These are phyloP conservation scores for Spinibarbus caldwelli DNA, from an alignment of 2,797 vertebrate genomes.

Conservation along the genomic window DNA sequence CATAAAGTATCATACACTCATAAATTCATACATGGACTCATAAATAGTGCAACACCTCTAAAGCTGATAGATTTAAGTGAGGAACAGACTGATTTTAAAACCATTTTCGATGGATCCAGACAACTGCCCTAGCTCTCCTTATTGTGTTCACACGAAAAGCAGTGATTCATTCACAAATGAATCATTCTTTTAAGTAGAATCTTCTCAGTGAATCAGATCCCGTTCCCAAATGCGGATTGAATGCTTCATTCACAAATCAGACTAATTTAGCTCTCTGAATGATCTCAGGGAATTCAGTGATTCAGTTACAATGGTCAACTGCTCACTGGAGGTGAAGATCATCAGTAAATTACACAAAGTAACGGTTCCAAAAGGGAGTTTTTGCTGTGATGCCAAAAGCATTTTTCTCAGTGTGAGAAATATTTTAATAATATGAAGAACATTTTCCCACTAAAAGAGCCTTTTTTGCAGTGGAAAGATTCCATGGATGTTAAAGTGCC, in stretches of 20 bases:
- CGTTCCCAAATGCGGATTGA: not conserved
- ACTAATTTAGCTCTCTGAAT: not conserved
- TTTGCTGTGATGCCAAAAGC: not conserved
- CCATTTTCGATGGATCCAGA: not conserved
- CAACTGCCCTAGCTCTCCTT: not conserved
- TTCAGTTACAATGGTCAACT: not conserved
- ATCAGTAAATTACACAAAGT: not conserved
- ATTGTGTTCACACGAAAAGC: not conserved
- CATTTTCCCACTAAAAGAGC: not conserved
- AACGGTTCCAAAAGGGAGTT: not conserved
- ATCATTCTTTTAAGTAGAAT: not conserved
- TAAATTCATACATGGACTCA: not conserved
- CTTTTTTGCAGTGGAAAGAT: not conserved
- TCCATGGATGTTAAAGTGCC: not conserved
- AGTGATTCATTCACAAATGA: not conserved
- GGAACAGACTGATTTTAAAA: not conserved
- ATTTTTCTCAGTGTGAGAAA: not conserved
- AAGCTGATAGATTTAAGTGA: not conserved
- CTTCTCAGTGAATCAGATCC: not conserved
- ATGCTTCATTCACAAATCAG: not conserved
- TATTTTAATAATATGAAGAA: not conserved
- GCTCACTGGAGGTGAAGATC: not conserved
- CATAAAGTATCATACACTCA: not conserved
- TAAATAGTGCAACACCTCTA: not conserved
- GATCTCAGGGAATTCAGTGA: not conserved